A percentile compares a stretch with the other conserved stretches of the same genome.
These are phyloP conservation scores for Brachirus orientalis DNA, from an alignment of 2,113 vertebrate species.

Conservation along the genomic window DNA sequence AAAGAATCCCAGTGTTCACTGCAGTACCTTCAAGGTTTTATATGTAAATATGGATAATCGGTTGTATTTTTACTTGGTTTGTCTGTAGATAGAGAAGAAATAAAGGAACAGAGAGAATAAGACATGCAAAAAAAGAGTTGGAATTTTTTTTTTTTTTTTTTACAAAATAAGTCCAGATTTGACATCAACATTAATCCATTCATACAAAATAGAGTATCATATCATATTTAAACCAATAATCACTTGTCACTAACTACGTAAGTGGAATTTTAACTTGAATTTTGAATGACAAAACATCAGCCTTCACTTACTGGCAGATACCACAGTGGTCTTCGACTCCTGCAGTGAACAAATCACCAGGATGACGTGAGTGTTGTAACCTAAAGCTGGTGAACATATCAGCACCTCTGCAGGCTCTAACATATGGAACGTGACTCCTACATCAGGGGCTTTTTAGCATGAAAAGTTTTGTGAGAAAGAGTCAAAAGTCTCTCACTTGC, in stretches of 20 bases:
- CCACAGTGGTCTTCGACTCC: slow-evolving; percentile 1
- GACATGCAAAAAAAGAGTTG: too few relatives aligned
- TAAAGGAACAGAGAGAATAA: too few relatives aligned
- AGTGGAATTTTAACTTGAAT: not conserved
- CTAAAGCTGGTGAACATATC: slow-evolving; percentile 45
- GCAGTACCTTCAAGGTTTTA: too few relatives aligned
- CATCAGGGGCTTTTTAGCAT: slow-evolving; percentile 29
- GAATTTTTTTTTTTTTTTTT: too few relatives aligned
- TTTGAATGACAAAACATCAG: slow-evolving; percentile 11
- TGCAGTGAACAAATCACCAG: slow-evolving; percentile 17
- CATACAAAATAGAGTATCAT: not conserved
- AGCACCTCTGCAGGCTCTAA: slow-evolving; percentile 48
- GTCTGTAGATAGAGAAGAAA: too few relatives aligned
- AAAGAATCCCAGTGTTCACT: too few relatives aligned
- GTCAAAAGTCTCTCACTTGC: slow-evolving; percentile 61
- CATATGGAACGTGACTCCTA: slow-evolving; percentile 20
- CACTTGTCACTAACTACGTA: not conserved
- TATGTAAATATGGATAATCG: too few relatives aligned
- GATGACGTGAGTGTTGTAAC: slow-evolving; percentile 22
- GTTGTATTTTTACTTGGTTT: too few relatives aligned
- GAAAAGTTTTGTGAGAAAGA: slow-evolving; percentile 51
- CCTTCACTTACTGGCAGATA: slow-evolving; percentile 6
- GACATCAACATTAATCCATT: too few relatives aligned
- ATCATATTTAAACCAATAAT: not conserved
- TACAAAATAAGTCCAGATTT: too few relatives aligned